Conservation (phyloP, 2,797 vertebrate genomes). For the Chelonia mydas region DNA sequence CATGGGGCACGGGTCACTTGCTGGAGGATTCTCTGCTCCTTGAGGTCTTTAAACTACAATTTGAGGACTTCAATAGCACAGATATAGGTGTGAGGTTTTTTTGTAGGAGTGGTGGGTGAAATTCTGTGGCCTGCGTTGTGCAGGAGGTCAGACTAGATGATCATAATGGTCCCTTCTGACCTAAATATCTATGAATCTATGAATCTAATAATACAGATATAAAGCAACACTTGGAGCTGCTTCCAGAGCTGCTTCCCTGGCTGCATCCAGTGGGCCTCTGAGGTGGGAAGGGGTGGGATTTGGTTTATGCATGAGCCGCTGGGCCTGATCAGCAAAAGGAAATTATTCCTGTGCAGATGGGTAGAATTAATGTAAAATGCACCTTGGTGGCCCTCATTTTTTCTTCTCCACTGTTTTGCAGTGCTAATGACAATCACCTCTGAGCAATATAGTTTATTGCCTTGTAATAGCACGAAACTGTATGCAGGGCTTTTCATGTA, state of each 20-base stretch:
- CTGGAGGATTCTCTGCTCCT: too few species aligned
- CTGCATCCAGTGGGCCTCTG: not conserved
- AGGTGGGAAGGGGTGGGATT: not conserved
- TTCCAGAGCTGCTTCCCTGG: conserved; percentile 43
- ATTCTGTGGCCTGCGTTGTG: too few species aligned
- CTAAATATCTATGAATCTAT: too few species aligned
- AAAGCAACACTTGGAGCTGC: not conserved
- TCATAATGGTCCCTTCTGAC: too few species aligned
- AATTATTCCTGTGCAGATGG: conserved; percentile 41
- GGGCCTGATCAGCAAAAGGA: conserved; percentile 56
- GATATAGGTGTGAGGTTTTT: too few species aligned
- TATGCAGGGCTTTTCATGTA: not conserved
- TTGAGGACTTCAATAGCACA: too few species aligned
- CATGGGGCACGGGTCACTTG: too few species aligned
- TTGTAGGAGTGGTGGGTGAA: too few species aligned
- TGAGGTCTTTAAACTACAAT: too few species aligned
- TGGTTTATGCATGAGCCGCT: conserved; percentile 58
- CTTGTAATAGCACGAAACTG: not conserved
- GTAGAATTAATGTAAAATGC: not conserved
- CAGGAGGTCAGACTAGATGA: too few species aligned
- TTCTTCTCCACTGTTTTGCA: not conserved
- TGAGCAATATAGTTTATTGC: not conserved
- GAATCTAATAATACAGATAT: not conserved
- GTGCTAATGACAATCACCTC: not conserved
- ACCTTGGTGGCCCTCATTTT: not conserved